Evolutionary conservation across 2,888 invertebrate species (phyloP).

Genomic region (Lithophane socia): DNA sequence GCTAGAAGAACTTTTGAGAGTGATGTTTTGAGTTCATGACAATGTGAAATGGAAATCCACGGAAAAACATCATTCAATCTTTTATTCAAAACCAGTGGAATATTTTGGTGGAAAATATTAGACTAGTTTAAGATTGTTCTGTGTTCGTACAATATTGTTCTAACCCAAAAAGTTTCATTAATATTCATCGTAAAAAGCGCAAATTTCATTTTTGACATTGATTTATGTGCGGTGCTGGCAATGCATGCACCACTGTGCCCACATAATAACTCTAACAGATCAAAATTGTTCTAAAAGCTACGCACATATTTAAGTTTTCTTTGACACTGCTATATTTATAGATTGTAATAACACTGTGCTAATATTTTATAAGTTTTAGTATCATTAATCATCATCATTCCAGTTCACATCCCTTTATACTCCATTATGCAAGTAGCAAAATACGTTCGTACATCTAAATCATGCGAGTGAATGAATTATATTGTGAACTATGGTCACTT

Average conservation of each 20-base stretch:
- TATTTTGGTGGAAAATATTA: conserved; percentile 23
- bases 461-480: background rate
- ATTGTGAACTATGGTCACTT: background rate
- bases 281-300: conserved; percentile 64
- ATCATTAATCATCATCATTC: conserved; percentile 19
- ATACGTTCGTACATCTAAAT: conserved; percentile 14
- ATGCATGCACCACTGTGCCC: conserved; percentile 75
- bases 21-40: conserved; percentile 21
- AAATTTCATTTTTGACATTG: conserved; percentile 85
- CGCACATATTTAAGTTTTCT: conserved; percentile 29
- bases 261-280: conserved; percentile 66
- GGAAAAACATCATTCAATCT: conserved; percentile 2
- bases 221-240: conserved; percentile 78
- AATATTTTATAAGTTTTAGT: conserved; percentile 12
- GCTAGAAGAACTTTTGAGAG: conserved; percentile 2
- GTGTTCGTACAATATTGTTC: conserved; percentile 67
- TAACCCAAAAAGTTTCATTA: conserved; percentile 80
- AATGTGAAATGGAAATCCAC: conserved; percentile 23
- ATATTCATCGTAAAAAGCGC: conserved; percentile 84
- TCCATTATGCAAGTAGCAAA: background rate
- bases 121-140: conserved; percentile 19
- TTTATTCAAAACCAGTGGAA: conserved; percentile 5
- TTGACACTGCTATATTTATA: background rate
- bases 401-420: background rate
- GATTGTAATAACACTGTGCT: background rate